Conservation (phyloP, 2,113 vertebrate genomes). For the Deroptyus accipitrinus region DNA sequence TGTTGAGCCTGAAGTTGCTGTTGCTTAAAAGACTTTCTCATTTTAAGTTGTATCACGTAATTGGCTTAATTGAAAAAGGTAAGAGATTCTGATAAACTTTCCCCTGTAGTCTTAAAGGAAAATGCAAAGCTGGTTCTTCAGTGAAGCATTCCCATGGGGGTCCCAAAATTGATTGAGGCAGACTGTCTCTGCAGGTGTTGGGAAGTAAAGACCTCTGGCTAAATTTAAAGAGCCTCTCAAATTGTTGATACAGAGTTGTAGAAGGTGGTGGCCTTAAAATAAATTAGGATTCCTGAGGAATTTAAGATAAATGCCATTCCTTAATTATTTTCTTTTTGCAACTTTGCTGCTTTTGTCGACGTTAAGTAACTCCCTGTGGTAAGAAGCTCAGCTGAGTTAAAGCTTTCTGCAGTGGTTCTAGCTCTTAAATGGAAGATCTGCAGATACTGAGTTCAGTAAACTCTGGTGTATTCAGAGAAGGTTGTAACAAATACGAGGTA, state of each 20-base stretch:
- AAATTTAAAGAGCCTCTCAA: not conserved
- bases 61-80: not conserved
- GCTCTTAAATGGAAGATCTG: not conserved
- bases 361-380: not conserved
- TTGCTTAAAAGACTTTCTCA: not conserved
- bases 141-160: not conserved
- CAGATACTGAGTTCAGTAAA: accelerated
- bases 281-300: not conserved
- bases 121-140: not conserved
- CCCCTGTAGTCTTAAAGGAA: not conserved
- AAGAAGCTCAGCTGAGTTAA: not conserved
- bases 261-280: not conserved
- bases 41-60: not conserved
- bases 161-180: not conserved
- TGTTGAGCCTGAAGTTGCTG: not conserved
- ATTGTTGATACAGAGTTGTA: not conserved
- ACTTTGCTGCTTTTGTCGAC: not conserved
- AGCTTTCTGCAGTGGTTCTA: not conserved
- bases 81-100: not conserved
- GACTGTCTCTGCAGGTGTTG: not conserved
- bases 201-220: not conserved
- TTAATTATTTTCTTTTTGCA: not conserved
- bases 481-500: accelerated
- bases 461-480: not conserved
- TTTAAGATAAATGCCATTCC: not conserved